Evolutionary conservation across 1,140 invertebrate genomes (phyloP).

Genomic region (Phymorhynchus buccinoides): DNA sequence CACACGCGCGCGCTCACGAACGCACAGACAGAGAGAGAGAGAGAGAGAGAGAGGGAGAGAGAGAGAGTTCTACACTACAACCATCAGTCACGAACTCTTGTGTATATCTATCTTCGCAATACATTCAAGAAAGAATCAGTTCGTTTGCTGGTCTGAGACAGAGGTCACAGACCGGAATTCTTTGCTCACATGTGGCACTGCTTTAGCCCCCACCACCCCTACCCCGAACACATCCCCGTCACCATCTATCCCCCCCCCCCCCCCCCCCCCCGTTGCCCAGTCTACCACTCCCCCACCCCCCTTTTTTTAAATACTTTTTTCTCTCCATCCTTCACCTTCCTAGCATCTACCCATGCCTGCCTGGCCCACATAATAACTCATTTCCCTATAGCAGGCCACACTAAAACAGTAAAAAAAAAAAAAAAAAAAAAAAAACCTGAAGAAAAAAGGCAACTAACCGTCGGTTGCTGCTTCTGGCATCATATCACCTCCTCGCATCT

Average conservation of each 20-base stretch:
- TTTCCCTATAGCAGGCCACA: not conserved
- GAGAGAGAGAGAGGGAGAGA: no score
- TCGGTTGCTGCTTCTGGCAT: not conserved
- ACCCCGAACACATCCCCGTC: no score
- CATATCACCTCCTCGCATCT: not conserved
- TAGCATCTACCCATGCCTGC: no score
- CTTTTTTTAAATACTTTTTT: no score
- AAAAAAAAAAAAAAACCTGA: not conserved
- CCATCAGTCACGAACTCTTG: no score
- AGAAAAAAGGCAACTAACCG: no score
- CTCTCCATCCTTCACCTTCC: not conserved
- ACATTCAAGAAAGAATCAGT: not conserved
- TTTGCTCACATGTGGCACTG: conserved; percentile 29
- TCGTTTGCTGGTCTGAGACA: not conserved
- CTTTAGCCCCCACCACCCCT: conserved; percentile 17
- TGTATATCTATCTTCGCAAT: no score
- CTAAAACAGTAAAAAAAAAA: no score
- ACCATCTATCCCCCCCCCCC: not conserved
- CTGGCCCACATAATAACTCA: conserved; percentile 7
- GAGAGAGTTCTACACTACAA: no score
- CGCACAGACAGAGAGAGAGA: no score
- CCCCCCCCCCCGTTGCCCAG: not conserved
- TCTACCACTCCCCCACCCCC: no score
- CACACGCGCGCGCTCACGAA: not conserved
- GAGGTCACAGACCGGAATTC: not conserved